Evolutionary conservation across 2,797 vertebrate species (phyloP).

Genomic region (Liparis tanakae): DNA sequence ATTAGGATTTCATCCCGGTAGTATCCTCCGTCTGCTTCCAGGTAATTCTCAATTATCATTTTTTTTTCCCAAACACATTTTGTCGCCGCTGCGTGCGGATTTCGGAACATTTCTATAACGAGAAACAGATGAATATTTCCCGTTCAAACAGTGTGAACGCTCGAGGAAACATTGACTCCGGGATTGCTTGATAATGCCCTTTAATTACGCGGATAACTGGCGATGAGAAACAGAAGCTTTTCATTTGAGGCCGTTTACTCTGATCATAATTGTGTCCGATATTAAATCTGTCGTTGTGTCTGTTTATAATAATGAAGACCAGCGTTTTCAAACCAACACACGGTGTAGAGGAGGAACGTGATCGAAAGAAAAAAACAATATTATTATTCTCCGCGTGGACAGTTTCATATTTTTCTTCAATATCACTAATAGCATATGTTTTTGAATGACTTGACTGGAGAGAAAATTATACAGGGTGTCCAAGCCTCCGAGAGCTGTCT

Average conservation of each 20-base stretch:
- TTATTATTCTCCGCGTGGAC: not conserved
- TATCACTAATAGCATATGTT: not conserved
- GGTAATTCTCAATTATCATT: not conserved
- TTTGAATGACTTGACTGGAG: not conserved
- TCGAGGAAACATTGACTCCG: conserved; percentile 8
- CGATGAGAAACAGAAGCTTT: conserved; percentile 13
- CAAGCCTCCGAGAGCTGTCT: not conserved
- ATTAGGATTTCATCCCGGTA: not conserved
- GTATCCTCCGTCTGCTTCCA: not conserved
- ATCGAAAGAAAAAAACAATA: not conserved
- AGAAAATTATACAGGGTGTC: not conserved
- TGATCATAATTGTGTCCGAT: not conserved
- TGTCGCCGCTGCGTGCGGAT: not conserved
- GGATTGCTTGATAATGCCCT: conserved; percentile 12
- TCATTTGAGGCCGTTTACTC: not conserved
- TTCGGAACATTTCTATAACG: not conserved
- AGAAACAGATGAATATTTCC: conserved; percentile 14
- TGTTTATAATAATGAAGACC: not conserved
- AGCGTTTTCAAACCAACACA: not conserved
- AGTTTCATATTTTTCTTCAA: not conserved
- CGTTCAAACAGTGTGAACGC: conserved; percentile 6
- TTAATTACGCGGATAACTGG: conserved; percentile 16
- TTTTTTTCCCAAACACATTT: not conserved
- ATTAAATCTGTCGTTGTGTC: not conserved
- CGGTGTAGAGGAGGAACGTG: not conserved